Percentiles rank a stretch among this genome's conserved stretches.
Evolutionary conservation across 2,797 vertebrate genomes (phyloP).

Genomic region (Hipposideros larvatus): DNA sequence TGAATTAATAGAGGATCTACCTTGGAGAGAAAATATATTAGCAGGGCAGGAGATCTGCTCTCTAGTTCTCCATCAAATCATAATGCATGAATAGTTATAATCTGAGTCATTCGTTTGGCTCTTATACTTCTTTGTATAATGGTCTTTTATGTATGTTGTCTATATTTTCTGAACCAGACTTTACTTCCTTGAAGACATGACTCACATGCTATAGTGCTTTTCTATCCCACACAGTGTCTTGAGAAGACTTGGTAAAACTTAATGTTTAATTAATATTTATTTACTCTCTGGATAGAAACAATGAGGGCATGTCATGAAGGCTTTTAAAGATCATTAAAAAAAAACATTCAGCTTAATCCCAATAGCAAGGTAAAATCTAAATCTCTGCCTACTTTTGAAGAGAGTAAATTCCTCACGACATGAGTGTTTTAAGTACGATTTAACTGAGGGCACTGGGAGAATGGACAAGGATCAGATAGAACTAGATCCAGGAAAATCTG

Average conservation of each 20-base stretch:
- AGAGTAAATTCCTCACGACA: not conserved
- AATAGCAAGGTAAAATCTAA: not conserved
- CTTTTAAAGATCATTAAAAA: not conserved
- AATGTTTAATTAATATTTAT: not conserved
- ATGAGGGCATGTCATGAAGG: not conserved
- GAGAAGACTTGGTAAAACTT: not conserved
- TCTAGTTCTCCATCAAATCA: not conserved
- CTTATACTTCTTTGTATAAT: not conserved
- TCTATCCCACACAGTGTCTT: not conserved
- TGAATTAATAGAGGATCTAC: not conserved
- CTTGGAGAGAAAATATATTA: not conserved
- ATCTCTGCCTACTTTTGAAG: not conserved
- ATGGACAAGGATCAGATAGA: not conserved
- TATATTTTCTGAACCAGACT: not conserved
- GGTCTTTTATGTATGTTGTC: not conserved
- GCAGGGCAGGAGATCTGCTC: not conserved
- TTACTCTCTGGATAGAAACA: not conserved
- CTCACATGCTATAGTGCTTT: not conserved
- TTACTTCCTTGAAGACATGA: not conserved
- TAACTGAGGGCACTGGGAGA: not conserved
- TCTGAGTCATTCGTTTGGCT: not conserved
- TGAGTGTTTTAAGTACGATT: conserved; percentile 34
- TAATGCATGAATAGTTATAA: not conserved
- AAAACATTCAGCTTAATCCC: not conserved
- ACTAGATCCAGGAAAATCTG: not conserved